Evolutionary conservation across 35 echinoderm and acorn worm species (phyloP).

Genomic region (Ophioderma brevispina): DNA sequence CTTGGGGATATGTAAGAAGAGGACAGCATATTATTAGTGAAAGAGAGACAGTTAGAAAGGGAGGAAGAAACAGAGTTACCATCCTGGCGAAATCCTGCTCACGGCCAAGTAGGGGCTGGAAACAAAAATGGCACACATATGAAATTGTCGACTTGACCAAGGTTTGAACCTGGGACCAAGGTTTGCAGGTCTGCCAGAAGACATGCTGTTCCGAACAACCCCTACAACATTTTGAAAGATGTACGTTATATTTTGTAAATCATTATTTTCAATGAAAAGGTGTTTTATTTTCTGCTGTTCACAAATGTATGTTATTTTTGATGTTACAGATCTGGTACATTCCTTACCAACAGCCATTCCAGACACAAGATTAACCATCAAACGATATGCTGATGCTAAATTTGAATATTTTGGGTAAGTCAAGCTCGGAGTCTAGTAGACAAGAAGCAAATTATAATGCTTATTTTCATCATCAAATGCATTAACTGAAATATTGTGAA

Average conservation of each 20-base stretch:
- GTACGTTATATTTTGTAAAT: not conserved
- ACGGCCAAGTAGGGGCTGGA: too few species aligned
- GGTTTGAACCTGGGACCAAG: too few species aligned
- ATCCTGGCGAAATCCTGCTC: too few species aligned
- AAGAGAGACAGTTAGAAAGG: too few species aligned
- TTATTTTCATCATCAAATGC: conserved; percentile 1
- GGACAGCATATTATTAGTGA: too few species aligned
- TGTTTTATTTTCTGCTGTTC: not conserved
- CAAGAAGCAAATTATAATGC: not conserved
- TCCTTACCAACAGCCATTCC: conserved; percentile 97
- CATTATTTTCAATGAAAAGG: not conserved
- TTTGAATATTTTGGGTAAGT: conserved; percentile 99
- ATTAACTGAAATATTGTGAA: not conserved
- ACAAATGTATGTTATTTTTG: not conserved
- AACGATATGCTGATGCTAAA: conserved; percentile 96
- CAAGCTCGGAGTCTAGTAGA: too few species aligned
- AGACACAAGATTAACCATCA: conserved; percentile 95
- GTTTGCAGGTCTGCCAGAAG: too few species aligned
- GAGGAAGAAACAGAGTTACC: too few species aligned
- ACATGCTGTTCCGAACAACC: too few species aligned
- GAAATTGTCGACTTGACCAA: too few species aligned
- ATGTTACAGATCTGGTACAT: conserved; percentile 92
- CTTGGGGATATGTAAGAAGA: too few species aligned
- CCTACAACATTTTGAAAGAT: not conserved
- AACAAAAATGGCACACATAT: too few species aligned